Evolutionary conservation across 2,113 vertebrate genomes (phyloP), one percentile per base, ranked within the genome.

Genomic region (Melanerpes aurifrons): DNA sequence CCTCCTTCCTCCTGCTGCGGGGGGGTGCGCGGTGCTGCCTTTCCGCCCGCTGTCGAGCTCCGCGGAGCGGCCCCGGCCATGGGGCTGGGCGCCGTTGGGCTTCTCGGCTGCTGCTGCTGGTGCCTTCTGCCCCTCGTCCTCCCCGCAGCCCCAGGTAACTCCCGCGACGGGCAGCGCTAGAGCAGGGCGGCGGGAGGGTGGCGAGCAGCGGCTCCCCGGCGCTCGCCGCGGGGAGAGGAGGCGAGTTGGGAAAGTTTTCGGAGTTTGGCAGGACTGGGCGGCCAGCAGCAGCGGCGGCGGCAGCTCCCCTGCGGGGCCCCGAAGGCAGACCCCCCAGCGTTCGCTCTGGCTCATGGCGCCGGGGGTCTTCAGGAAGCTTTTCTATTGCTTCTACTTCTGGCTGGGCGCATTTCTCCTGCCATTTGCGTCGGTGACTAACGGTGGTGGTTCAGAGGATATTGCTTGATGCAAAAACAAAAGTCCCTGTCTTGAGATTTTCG

Each of bases 71-170:
- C 61, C 68, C 45, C 53, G 45, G 89, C 78, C 82, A 81, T 92
- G 94, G 93, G 63, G 64, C 89, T 62, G 86, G 86, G 83, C 43
- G 78, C 82, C 32, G 71, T 83, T 24, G 94, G 48, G 21, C 69
- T 94, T n/a, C 4, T 96, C n/a, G 88, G 91, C 80, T 97, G 97
- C 96, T 89, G 59, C 94, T 98, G 80, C 92, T 98, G 50, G 11
- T 50, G 50, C 50, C 97, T 95, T 20, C 94, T 96, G 86, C 96
- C 92, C 88, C 91, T 81, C 37, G 82, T 84, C 78, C 93, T 86
- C 43, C 95, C 91, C 58, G 71, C 82, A 2, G 92, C 94, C 63
- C 94, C 97, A 98, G 98, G 98, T 99, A 98, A 98, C 87, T 22
- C 22, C 25, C 25, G n/a, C 22, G 10, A 56, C 2, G 63, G 69